phyloP scores from a whole-genome alignment of 35 echinoderm and acorn worm species.

The Eucidaris tribuloides region DNA sequence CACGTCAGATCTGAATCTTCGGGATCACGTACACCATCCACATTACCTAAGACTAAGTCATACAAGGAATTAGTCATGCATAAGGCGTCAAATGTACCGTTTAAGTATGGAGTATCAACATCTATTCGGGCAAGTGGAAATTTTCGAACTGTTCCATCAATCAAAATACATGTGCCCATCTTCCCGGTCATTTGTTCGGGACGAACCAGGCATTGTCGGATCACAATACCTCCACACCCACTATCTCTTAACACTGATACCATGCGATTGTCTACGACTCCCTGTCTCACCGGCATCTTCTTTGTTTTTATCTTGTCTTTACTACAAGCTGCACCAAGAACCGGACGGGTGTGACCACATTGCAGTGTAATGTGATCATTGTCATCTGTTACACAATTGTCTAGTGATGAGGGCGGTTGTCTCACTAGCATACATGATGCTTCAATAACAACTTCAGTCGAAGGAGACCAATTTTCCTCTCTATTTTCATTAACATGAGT shows the following conservation, averaged over 20 bases:
- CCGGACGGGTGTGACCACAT: background rate
- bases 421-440: background rate
- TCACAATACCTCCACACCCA: conserved; percentile 49
- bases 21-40: conserved; percentile 21
- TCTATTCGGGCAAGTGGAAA: conserved; percentile 43
- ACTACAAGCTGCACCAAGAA: conserved; percentile 23
- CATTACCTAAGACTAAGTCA: conserved; percentile 46
- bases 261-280: too few species aligned
- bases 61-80: conserved; percentile 63
- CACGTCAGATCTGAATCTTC: background rate
- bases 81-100: conserved; percentile 19
- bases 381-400: background rate
- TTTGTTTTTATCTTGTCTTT: background rate
- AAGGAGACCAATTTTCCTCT: background rate
- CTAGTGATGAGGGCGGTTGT: background rate
- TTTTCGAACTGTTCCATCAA: conserved; percentile 37
- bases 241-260: conserved; percentile 47
- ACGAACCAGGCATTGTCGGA: background rate
- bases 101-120: conserved; percentile 53
- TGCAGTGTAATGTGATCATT: too few species aligned
- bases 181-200: conserved; percentile 25
- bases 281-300: conserved; percentile 1
- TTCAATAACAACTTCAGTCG: background rate
- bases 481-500: background rate
- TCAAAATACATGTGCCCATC: conserved; percentile 37